Base-by-base conservation (phyloP, 2,888 invertebrate species). In the Stenolophus ochropezus region DNA sequence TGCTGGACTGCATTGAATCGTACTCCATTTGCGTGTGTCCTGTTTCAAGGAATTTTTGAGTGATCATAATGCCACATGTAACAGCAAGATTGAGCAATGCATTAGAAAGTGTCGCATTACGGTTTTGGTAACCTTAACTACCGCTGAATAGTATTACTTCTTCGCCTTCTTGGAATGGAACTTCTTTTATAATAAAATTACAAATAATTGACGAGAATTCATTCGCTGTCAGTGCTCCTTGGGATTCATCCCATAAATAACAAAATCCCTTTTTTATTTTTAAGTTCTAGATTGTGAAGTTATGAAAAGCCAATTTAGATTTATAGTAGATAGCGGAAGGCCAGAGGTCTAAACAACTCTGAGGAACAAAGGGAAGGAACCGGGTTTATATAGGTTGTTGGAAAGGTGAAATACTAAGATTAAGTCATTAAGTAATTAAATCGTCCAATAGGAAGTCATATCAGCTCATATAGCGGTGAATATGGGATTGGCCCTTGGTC, bases 181-280 rank as follows among this genome's bases (percentile, higher is more conserved):
- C 47, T 49, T 49, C 47, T 49, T 49, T 49, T 11, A 49, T n/a
- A 49, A 49, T 49, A 49, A 49, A 49, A 49, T 49, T 49, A n/a
- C 47, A 5, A 49, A 49, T 49, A 49, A 49, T 49, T 49, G 47
- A 49, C 8, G 47, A 49, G 14, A 49, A 49, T 14, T 49, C 47
- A 49, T 49, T 49, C 11, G 47, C 47, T 49, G 47, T 49, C 2
- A 49, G 47, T 49, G 11, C 47, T 14, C 47, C 47, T 49, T 49
- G 47, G n/a, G 47, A 49, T 11, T 14, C 47, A 11, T 49, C 47
- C 47, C 11, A 49, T 49, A 49, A 3, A 49, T 49, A 49, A 49
- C 47, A 3, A 49, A 5, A 49, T 49, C 47, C 14, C 14, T 11
- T 49, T 49, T 49, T 49, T 49, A 11, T 49, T 49, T 49, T 8